Evolutionary conservation across 2,888 invertebrate genomes (phyloP).

Genomic region (Ophion costatus): DNA sequence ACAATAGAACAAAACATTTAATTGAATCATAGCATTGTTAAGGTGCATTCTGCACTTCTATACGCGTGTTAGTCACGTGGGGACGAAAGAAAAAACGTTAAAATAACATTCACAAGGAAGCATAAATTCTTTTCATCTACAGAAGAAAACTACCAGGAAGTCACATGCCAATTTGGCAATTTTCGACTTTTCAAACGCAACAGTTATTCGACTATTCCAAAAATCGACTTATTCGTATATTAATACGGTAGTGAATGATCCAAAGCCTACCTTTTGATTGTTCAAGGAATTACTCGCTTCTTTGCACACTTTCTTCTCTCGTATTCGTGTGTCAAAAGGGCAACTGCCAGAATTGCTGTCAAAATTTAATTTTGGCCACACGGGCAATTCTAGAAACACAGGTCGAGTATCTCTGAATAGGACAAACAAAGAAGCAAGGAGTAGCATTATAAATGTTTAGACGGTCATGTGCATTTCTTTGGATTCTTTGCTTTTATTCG

Average conservation of each 20-base stretch:
- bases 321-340: conserved; percentile 80
- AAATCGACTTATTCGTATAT: neutral
- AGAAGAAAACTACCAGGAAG: too few relatives aligned
- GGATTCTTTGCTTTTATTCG: neutral
- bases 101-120: too few relatives aligned
- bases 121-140: too few relatives aligned
- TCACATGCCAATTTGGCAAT: too few relatives aligned
- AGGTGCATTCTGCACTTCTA: too few relatives aligned
- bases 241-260: neutral
- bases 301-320: conserved; percentile 74
- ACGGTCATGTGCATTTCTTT: neutral
- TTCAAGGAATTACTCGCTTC: conserved; percentile 75
- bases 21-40: neutral
- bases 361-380: conserved; percentile 86
- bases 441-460: neutral
- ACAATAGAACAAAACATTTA: conserved; percentile 4
- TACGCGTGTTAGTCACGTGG: too few relatives aligned
- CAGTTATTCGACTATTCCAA: neutral
- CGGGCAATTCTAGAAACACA: conserved; percentile 87
- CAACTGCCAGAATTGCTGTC: conserved; percentile 82
- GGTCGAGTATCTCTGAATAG: conserved; percentile 85
- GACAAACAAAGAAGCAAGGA: conserved; percentile 27
- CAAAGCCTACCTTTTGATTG: conserved; percentile 77
- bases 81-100: too few relatives aligned
- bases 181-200: too few relatives aligned